A percentile compares a stretch with the other conserved stretches of the same genome.
phyloP scores from a whole-genome alignment of 2,888 invertebrate genomes.

The Eilema griseolum region DNA sequence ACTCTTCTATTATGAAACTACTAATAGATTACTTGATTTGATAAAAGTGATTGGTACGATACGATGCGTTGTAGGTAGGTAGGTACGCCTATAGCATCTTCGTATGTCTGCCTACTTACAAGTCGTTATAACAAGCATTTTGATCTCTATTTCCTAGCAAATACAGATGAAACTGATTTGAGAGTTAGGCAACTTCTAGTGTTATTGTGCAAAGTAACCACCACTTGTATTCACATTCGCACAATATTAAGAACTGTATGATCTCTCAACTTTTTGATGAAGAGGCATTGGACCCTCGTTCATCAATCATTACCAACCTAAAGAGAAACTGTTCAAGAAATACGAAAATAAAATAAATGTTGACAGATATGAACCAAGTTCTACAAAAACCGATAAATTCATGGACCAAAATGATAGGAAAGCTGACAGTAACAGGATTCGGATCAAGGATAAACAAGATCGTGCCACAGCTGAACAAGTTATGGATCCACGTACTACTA shows the following conservation, averaged over 20 bases:
- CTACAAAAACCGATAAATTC: slow-evolving; percentile 90
- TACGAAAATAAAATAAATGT: slow-evolving; percentile 94
- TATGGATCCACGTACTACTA: slow-evolving; percentile 98
- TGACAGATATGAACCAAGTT: slow-evolving; percentile 92
- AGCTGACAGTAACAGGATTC: slow-evolving; percentile 89
- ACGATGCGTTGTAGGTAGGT: no score
- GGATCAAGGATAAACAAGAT: slow-evolving; percentile 96
- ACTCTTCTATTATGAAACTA: not conserved
- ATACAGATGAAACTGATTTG: no score
- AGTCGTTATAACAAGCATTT: not conserved
- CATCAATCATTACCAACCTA: slow-evolving; percentile 88
- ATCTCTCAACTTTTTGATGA: no score
- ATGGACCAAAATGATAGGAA: slow-evolving; percentile 90
- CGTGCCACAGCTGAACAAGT: slow-evolving; percentile 99
- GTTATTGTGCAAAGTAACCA: not conserved
- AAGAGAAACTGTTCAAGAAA: slow-evolving; percentile 92
- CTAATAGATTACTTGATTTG: not conserved
- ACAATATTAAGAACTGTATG: not conserved
- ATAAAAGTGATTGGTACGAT: no score
- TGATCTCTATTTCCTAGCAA: not conserved
- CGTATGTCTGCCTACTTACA: not conserved
- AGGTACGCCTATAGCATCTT: not conserved
- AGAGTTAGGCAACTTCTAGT: not conserved
- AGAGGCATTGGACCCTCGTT: no score
- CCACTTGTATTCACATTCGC: not conserved